A percentile compares a stretch with the other conserved stretches of the same genome.
Conservation (phyloP, 2,797 vertebrate genomes). For the Phoebastria nigripes region DNA sequence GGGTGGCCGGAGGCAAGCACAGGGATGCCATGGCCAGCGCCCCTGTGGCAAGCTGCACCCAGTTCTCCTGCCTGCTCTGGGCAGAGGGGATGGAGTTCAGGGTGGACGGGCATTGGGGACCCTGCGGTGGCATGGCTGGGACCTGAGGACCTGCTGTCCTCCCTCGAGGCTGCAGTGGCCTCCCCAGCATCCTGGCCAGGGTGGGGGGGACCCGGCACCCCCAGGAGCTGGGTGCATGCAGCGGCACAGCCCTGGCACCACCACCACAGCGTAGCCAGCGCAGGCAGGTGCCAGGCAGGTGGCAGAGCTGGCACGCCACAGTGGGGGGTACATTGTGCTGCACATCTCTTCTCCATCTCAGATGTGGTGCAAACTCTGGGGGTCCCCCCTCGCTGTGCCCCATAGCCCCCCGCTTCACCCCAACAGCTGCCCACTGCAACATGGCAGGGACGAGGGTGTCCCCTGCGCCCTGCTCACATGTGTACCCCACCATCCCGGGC, state of each 20-base stretch:
- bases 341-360: not conserved
- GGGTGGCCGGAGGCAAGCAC: not conserved
- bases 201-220: rapidly evolving
- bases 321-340: rapidly evolving
- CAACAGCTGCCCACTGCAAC: not conserved
- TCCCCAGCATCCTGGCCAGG: rapidly evolving
- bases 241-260: not conserved
- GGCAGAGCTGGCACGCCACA: rapidly evolving
- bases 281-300: not conserved
- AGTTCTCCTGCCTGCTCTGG: not conserved
- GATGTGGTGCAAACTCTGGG: not conserved
- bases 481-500: not conserved
- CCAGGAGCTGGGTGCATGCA: not conserved
- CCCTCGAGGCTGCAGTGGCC: not conserved
- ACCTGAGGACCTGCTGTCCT: not conserved
- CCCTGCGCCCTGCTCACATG: not conserved
- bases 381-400: not conserved
- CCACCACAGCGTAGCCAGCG: rapidly evolving
- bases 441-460: not conserved
- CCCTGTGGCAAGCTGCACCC: not conserved
- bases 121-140: not conserved
- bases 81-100: not conserved
- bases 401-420: not conserved
- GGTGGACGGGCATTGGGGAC: rapidly evolving
- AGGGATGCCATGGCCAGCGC: not conserved